Evolutionary conservation across 2,888 invertebrate genomes (phyloP), one percentile per base, ranked within the genome.

Genomic region (Cryptocheilus praepositus): DNA sequence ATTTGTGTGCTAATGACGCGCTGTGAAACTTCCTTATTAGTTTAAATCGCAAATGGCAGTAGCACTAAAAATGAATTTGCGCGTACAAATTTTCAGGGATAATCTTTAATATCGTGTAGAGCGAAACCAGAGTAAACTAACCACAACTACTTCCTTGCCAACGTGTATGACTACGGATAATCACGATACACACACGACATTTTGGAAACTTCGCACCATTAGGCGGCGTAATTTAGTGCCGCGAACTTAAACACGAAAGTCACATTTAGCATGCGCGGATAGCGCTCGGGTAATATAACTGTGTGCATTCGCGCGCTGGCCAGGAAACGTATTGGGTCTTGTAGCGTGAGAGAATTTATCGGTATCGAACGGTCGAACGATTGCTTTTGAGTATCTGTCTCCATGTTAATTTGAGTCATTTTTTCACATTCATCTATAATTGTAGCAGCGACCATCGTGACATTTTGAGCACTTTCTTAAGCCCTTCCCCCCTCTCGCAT

Each of bases 111-210:
- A 11, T 36, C 13, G 36, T 11, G 1, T 11, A 36, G 7, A 36
- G 3, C 25, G 46, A 58, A 58, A 58, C 22, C 28, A n/a, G 19
- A 15, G 46, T 4, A 21, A 58, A 58, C 21, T 46, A 46, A 21
- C 58, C 15, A 11, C 25, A 44, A 8, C 8, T 58, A 36, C 36
- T 36, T 1, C n/a, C 25, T n/a, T 21, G 5, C 46, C 15, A 46
- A 44, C 22, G 22, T 19, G 5, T 52, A 11, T 3, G 21, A 2
- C 16, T 28, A 16, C 18, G 19, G 46, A 46, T 55, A 62, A 49
- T 62, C 55, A 55, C 54, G 18, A 55, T 62, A 53, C 55, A 5
- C 22, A 7, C 19, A 21, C 46, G 54, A 62, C 55, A 46, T 44
- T 28, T 59, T 36, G 36, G 22, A 36, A 36, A 52, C 16, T 57